Evolutionary conservation across 2,888 invertebrate genomes (phyloP).

Genomic region (Caenorhabditis uteleia): DNA sequence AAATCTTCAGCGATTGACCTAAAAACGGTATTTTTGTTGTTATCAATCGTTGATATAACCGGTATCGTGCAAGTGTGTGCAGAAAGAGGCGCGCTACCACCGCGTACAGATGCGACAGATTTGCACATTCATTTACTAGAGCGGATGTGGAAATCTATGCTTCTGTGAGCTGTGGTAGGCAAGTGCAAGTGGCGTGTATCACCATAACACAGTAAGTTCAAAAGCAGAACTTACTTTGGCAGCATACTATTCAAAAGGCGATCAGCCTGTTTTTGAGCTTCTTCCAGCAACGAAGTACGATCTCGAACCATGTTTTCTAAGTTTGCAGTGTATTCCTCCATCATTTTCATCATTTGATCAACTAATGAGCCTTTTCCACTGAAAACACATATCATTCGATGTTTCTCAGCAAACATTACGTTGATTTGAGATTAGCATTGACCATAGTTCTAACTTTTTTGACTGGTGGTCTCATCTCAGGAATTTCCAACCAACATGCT

Average conservation of each 20-base stretch:
- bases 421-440: constrained; percentile 62
- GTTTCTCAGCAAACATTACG: constrained; percentile 34
- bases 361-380: constrained; percentile 66
- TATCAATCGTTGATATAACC: not conserved
- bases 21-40: constrained; percentile 6
- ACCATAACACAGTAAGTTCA: constrained; percentile 1
- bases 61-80: not conserved
- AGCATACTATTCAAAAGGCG: constrained; percentile 67
- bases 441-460: constrained; percentile 66
- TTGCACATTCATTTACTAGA: constrained; percentile 28
- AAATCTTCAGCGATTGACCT: constrained; percentile 67
- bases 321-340: constrained; percentile 67
- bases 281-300: constrained; percentile 65
- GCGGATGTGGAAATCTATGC: constrained; percentile 39
- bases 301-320: constrained; percentile 65
- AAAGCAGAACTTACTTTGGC: constrained; percentile 49
- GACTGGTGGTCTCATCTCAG: constrained; percentile 64
- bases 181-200: constrained; percentile 14
- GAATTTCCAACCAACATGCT: constrained; percentile 69
- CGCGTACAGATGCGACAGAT: constrained; percentile 46
- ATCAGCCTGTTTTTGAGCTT: constrained; percentile 68
- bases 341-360: constrained; percentile 69
- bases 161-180: constrained; percentile 34
- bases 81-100: constrained; percentile 7
- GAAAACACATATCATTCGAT: constrained; percentile 6